Conservation (phyloP, 1,140 invertebrate species). For the Monomorium pharaonis region DNA sequence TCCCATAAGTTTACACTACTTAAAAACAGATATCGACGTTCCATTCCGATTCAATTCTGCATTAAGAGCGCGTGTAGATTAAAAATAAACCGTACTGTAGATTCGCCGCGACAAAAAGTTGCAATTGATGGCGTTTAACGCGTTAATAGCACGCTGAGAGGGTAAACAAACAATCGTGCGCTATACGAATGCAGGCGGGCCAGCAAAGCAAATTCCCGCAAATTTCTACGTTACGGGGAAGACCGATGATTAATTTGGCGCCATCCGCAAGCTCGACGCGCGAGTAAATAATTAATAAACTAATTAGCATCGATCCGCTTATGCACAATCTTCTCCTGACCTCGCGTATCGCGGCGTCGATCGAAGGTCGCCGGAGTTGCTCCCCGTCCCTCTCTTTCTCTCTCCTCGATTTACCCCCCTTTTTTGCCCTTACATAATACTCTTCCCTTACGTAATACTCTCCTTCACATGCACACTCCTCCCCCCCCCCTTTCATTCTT, state of each 20-base stretch:
- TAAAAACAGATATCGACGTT: not conserved
- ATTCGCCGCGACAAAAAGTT: not conserved
- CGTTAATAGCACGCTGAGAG: not conserved
- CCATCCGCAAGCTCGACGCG: conserved; percentile 19
- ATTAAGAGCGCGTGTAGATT: not conserved
- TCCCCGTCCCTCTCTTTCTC: not conserved
- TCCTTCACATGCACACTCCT: not conserved
- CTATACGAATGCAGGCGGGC: not conserved
- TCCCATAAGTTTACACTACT: not conserved
- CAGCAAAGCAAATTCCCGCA: not conserved
- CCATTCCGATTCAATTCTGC: not conserved
- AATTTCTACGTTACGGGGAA: not conserved
- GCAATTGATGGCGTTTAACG: not conserved
- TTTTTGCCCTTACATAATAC: not conserved
- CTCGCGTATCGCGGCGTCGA: not conserved
- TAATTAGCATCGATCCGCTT: conserved; percentile 48
- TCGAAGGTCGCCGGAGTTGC: not conserved
- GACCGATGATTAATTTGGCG: conserved; percentile 36
- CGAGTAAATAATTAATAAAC: conserved; percentile 46
- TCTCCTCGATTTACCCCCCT: not conserved
- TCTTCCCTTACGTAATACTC: not conserved
- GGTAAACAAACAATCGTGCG: conserved; percentile 3
- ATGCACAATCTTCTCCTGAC: conserved; percentile 12
- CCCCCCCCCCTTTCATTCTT: not conserved
- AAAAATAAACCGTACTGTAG: not conserved